A percentile compares a stretch with the other conserved stretches of the same genome.
These are phyloP conservation scores for Philypnodon macrostomus DNA, from an alignment of 2,797 vertebrate species.

Conservation along the genomic window DNA sequence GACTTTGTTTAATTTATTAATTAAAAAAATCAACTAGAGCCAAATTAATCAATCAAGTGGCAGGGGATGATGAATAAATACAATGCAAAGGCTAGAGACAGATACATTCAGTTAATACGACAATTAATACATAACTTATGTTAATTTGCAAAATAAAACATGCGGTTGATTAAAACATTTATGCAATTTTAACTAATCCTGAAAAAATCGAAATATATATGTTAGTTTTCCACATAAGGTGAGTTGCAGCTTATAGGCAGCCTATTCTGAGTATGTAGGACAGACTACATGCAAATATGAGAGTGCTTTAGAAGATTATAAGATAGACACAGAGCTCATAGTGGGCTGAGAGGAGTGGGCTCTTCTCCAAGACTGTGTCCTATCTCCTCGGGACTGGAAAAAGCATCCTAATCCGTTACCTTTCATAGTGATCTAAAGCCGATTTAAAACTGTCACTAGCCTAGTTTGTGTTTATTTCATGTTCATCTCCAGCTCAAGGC, in stretches of 20 bases:
- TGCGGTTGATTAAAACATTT: background rate
- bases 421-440: slow-evolving; percentile 78
- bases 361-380: slow-evolving; percentile 70
- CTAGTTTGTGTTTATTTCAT: slow-evolving; percentile 76
- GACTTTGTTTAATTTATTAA: too few relatives aligned
- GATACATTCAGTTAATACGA: too few relatives aligned
- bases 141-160: too few relatives aligned
- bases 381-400: slow-evolving; percentile 72
- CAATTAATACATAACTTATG: too few relatives aligned
- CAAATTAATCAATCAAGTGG: too few relatives aligned
- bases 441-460: slow-evolving; percentile 76
- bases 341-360: slow-evolving; percentile 71
- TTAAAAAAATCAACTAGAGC: too few relatives aligned
- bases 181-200: background rate
- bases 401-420: slow-evolving; percentile 76
- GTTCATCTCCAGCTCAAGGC: slow-evolving; percentile 76
- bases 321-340: slow-evolving; percentile 68
- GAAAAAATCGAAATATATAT: too few relatives aligned
- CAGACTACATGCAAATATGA: slow-evolving; percentile 67
- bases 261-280: slow-evolving; percentile 62
- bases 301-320: slow-evolving; percentile 75
- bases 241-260: slow-evolving; percentile 36
- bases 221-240: background rate
- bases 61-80: background rate
- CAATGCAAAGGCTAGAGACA: background rate